Evolutionary conservation across 2,113 vertebrate genomes (phyloP).

Genomic region (Taxidea taxus): DNA sequence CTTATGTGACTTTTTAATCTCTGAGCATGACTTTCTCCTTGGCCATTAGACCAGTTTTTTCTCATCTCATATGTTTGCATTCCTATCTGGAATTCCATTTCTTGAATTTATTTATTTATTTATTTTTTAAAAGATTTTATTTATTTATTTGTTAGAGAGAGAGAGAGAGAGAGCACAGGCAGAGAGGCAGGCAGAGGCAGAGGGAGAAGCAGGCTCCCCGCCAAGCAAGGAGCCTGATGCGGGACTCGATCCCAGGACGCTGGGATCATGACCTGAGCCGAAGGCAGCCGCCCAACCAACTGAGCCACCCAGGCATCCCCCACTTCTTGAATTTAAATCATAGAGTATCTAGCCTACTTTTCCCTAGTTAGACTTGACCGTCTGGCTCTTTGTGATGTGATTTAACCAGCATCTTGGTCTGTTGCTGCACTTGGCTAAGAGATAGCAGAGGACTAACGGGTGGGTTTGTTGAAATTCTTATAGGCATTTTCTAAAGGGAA

Average conservation of each 20-base stretch:
- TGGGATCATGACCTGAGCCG: too few relatives aligned
- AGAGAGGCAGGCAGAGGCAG: too few relatives aligned
- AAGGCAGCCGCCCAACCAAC: too few relatives aligned
- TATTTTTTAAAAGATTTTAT: too few relatives aligned
- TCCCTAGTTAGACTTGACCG: not conserved
- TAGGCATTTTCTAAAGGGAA: not conserved
- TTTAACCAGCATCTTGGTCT: not conserved
- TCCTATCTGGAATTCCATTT: not conserved
- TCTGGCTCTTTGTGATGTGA: not conserved
- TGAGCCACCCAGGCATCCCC: too few relatives aligned
- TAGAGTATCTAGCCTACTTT: fast-evolving
- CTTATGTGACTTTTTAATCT: not conserved
- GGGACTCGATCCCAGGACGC: too few relatives aligned
- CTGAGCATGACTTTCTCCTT: not conserved
- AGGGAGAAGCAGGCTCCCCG: too few relatives aligned
- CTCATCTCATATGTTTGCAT: not conserved
- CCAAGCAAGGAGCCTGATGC: too few relatives aligned
- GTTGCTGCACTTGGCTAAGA: not conserved
- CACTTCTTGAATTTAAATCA: not conserved
- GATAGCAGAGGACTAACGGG: not conserved
- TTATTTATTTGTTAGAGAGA: too few relatives aligned
- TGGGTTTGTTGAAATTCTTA: not conserved
- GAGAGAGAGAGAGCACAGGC: too few relatives aligned
- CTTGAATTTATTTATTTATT: not conserved
- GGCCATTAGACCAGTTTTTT: not conserved